Evolutionary conservation across 2,797 vertebrate species (phyloP).

Genomic region (Karalla daura): DNA sequence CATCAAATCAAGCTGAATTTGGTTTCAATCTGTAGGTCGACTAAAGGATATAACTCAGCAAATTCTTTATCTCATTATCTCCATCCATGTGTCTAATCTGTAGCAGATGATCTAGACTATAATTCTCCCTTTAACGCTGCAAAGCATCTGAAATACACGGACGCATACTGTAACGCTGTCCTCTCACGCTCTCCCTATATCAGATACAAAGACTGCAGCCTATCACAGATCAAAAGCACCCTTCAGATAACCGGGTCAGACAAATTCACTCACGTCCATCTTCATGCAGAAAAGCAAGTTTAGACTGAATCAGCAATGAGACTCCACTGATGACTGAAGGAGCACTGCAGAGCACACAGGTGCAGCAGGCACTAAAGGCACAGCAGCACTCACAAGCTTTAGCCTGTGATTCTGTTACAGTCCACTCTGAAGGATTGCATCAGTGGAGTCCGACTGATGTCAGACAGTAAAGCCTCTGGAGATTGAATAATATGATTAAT

Average conservation of each 20-base stretch:
- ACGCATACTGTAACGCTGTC: neutral
- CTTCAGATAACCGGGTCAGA: slow-evolving; percentile 1
- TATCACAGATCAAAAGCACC: slow-evolving; percentile 10
- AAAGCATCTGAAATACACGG: neutral
- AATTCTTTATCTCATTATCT: neutral
- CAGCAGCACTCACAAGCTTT: slow-evolving; percentile 43
- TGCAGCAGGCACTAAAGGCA: neutral
- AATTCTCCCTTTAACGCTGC: neutral
- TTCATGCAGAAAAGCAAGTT: neutral
- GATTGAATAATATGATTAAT: slow-evolving; percentile 50
- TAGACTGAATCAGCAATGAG: slow-evolving; percentile 19
- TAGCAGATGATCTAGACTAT: neutral
- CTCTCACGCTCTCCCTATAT: neutral
- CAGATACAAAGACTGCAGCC: slow-evolving; percentile 3
- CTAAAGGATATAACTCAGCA: slow-evolving; percentile 25
- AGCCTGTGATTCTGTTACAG: slow-evolving; percentile 59
- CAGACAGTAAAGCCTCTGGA: slow-evolving; percentile 38
- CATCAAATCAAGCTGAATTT: slow-evolving; percentile 23
- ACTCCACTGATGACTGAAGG: neutral
- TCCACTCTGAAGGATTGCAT: slow-evolving; percentile 64
- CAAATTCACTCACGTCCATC: slow-evolving; percentile 50
- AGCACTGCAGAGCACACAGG: slow-evolving; percentile 12
- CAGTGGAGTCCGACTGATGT: slow-evolving; percentile 59
- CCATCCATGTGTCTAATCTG: neutral
- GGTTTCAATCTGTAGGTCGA: slow-evolving; percentile 11